Evolutionary conservation across 2,888 invertebrate genomes (phyloP).

Genomic region (Hanleya hanleyi): DNA sequence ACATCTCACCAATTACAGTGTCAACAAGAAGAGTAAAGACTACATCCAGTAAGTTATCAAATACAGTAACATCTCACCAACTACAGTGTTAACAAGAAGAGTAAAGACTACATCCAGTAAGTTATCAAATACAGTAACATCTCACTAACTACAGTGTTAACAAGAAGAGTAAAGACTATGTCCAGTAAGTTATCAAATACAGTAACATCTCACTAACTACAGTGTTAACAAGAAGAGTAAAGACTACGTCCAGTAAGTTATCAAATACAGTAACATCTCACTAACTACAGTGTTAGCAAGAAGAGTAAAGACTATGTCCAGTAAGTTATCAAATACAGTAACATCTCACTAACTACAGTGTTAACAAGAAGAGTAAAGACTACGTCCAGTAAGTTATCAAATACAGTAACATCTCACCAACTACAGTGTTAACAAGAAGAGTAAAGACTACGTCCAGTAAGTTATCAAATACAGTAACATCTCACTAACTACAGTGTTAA

Average conservation of each 20-base stretch:
- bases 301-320: slow-evolving; percentile 96
- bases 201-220: slow-evolving; percentile 92
- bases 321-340: slow-evolving; percentile 77
- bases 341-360: slow-evolving; percentile 98
- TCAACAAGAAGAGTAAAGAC: slow-evolving; percentile 97
- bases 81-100: slow-evolving; percentile 98
- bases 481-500: slow-evolving; percentile 99
- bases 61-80: slow-evolving; percentile 86
- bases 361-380: slow-evolving; percentile 97
- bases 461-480: slow-evolving; percentile 77
- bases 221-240: slow-evolving; percentile 98
- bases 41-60: slow-evolving; percentile 88
- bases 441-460: slow-evolving; percentile 95
- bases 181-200: slow-evolving; percentile 81
- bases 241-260: slow-evolving; percentile 91
- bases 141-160: slow-evolving; percentile 99
- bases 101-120: slow-evolving; percentile 95
- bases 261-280: slow-evolving; percentile 80
- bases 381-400: slow-evolving; percentile 88
- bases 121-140: slow-evolving; percentile 77
- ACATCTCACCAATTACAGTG: slow-evolving; percentile 98
- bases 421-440: slow-evolving; percentile 98
- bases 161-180: slow-evolving; percentile 96
- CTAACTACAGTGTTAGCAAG: slow-evolving; percentile 98
- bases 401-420: slow-evolving; percentile 86